Conservation (phyloP, 2,797 vertebrate genomes). For the Tenualosa thibaudeaui region DNA sequence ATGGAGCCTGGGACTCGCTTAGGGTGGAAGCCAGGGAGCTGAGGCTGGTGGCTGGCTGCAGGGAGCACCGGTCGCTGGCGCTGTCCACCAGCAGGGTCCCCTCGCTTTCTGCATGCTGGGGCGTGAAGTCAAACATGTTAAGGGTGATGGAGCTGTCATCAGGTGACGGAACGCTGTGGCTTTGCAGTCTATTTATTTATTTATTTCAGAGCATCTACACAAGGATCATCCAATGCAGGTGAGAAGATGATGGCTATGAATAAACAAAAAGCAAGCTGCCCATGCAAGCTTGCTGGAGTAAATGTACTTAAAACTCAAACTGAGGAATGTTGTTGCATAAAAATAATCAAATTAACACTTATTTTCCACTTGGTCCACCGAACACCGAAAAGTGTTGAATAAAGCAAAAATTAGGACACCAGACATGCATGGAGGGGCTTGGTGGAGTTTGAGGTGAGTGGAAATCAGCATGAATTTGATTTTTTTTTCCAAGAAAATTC, state of each 20-base stretch:
- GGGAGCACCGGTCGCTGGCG: slow-evolving; percentile 64
- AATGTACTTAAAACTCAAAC: background rate
- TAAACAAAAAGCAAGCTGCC: background rate
- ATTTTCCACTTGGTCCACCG: background rate
- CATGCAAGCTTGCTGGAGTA: background rate
- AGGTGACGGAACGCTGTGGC: background rate
- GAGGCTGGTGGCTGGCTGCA: slow-evolving; percentile 67
- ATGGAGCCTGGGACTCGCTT: slow-evolving; percentile 57
- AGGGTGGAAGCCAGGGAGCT: slow-evolving; percentile 61
- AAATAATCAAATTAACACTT: background rate
- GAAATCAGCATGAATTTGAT: background rate
- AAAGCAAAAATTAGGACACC: background rate
- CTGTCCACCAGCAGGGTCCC: slow-evolving; percentile 76
- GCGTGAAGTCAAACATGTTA: slow-evolving; percentile 57
- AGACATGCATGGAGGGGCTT: background rate
- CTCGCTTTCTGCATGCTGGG: slow-evolving; percentile 86
- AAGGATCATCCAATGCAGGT: background rate
- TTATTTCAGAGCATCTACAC: background rate
- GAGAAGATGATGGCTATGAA: background rate
- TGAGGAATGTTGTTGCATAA: background rate
- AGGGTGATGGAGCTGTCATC: background rate
- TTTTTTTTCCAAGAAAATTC: background rate
- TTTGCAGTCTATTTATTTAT: too few species aligned
- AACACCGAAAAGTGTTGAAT: background rate
- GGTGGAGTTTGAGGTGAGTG: slow-evolving; percentile 4